Evolutionary conservation across 2,113 vertebrate genomes (phyloP).

Genomic region (Oreochromis niloticus): DNA sequence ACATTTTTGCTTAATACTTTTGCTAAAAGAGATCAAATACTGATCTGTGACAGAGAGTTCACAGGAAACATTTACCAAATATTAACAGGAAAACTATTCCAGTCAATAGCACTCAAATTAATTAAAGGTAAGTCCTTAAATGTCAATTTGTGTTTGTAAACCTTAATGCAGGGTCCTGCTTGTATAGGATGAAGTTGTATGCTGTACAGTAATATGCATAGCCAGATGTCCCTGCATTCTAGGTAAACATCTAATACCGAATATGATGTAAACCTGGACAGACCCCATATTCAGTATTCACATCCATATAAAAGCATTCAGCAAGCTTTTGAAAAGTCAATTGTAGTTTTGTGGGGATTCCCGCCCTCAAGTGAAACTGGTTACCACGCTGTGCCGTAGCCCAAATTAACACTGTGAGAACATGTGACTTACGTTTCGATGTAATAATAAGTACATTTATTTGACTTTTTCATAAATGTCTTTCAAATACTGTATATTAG

Average conservation of each 20-base stretch:
- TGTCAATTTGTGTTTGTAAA: background rate
- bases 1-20: background rate
- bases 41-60: background rate
- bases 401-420: background rate
- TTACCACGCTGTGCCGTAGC: background rate
- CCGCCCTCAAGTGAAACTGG: background rate
- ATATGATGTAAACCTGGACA: background rate
- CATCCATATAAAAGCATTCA: background rate
- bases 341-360: background rate
- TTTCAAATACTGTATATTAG: background rate
- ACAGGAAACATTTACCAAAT: background rate
- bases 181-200: background rate
- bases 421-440: background rate
- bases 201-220: background rate
- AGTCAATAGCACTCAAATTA: background rate
- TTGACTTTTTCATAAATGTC: background rate
- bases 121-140: background rate
- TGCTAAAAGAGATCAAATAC: background rate
- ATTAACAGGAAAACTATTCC: background rate
- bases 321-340: background rate
- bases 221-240: background rate
- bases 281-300: background rate
- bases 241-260: background rate
- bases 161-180: background rate
- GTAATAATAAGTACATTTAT: background rate